A percentile compares a stretch with the other conserved stretches of the same genome.
Evolutionary conservation across 2,113 vertebrate species (phyloP).

Genomic region (Chionis minor): DNA sequence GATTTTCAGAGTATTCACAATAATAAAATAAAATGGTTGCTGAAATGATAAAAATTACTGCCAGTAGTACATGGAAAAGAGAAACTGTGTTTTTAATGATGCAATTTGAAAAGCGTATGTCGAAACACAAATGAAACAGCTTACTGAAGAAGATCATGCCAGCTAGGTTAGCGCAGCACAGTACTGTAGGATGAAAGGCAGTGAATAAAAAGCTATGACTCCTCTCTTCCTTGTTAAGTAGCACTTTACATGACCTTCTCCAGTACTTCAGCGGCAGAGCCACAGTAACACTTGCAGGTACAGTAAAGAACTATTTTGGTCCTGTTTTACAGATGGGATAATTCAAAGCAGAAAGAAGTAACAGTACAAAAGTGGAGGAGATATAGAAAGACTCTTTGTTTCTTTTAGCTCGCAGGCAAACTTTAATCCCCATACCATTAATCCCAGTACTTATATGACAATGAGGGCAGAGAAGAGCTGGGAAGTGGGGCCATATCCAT

Average conservation of each 20-base stretch:
- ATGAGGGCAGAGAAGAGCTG: background rate
- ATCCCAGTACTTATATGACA: background rate
- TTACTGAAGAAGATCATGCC: background rate
- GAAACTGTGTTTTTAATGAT: conserved; percentile 27
- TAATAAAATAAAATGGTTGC: background rate
- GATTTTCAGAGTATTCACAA: background rate
- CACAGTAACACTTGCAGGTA: background rate
- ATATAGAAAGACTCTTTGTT: background rate
- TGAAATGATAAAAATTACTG: background rate
- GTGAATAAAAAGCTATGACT: background rate
- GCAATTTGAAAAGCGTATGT: conserved; percentile 21
- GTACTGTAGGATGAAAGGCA: background rate
- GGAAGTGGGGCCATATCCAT: background rate
- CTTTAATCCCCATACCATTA: background rate
- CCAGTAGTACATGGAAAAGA: background rate
- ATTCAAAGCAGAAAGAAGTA: background rate
- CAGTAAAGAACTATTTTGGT: background rate
- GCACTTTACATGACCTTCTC: background rate
- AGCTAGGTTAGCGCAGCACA: background rate
- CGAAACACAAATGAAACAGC: conserved; percentile 26
- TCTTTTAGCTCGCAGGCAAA: background rate
- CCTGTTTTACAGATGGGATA: background rate
- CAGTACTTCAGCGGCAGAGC: background rate
- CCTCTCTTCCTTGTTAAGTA: background rate
- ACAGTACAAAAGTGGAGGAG: background rate